phyloP scores from a whole-genome alignment of 2,888 invertebrate species.

The Amorpha juglandis region DNA sequence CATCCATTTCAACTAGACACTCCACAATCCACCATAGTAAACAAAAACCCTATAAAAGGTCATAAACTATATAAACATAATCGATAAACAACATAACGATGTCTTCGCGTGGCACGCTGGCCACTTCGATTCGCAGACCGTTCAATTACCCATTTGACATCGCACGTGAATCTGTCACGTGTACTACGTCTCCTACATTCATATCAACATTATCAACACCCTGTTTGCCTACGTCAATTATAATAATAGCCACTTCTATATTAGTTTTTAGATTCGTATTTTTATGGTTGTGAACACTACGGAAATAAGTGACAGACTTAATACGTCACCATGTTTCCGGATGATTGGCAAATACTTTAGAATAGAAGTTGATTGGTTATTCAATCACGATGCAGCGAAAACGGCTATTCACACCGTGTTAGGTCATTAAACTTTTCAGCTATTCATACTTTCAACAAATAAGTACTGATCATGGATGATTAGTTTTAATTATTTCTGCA shows the following conservation, averaged over 20 bases:
- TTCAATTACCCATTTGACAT: conserved; percentile 11
- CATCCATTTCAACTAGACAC: no score
- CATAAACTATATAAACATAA: not conserved
- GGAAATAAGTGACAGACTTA: not conserved
- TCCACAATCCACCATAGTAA: no score
- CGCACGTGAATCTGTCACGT: conserved; percentile 19
- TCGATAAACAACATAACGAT: conserved; percentile 5
- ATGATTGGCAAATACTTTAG: conserved; percentile 1
- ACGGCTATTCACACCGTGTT: not conserved
- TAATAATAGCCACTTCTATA: not conserved
- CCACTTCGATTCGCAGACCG: conserved; percentile 2
- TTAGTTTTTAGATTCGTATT: not conserved
- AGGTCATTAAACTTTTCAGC: not conserved
- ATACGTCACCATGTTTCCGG: conserved; percentile 20
- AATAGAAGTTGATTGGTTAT: not conserved
- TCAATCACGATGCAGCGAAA: not conserved
- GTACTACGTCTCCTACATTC: not conserved
- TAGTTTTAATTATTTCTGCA: not conserved
- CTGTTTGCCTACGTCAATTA: conserved; percentile 8
- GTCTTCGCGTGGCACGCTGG: conserved; percentile 1
- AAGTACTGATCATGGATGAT: not conserved
- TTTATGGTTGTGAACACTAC: not conserved
- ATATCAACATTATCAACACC: not conserved
- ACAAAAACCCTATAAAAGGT: no score
- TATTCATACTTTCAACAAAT: not conserved